Percentiles rank a stretch among this genome's conserved stretches.
phyloP scores from a whole-genome alignment of 2,797 vertebrate genomes.

The Spondyliosoma cantharus region DNA sequence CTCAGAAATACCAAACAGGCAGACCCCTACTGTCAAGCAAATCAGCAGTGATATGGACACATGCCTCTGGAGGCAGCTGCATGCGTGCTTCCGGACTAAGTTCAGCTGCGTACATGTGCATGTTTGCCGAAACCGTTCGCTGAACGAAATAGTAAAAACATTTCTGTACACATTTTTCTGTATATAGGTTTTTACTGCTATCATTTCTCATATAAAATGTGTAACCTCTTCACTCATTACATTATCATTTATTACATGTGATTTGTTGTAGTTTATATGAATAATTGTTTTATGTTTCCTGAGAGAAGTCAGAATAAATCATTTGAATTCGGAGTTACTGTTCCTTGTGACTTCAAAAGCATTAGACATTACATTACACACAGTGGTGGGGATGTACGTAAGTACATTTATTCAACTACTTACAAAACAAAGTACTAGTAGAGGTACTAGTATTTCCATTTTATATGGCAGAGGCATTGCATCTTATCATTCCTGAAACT shows the following conservation, averaged over 20 bases:
- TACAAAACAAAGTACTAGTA: too few relatives aligned
- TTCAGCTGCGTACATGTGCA: neutral
- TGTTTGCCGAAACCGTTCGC: neutral
- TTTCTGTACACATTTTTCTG: slow-evolving; percentile 3
- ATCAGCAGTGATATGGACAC: slow-evolving; percentile 44
- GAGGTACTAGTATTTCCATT: too few relatives aligned
- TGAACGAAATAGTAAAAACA: neutral
- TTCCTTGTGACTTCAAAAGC: neutral
- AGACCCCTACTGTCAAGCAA: slow-evolving; percentile 53
- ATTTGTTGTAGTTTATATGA: neutral
- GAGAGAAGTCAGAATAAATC: neutral
- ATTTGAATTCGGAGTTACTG: neutral
- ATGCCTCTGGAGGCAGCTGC: slow-evolving; percentile 14
- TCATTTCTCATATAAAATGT: neutral
- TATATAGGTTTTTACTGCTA: neutral
- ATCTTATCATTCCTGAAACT: too few relatives aligned
- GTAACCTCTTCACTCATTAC: neutral
- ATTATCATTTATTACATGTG: neutral
- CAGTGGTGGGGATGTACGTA: neutral
- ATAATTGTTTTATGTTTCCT: neutral
- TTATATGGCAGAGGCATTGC: too few relatives aligned
- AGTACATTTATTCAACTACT: too few relatives aligned
- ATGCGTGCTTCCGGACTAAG: neutral
- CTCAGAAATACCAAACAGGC: slow-evolving; percentile 57
- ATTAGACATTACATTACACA: too few relatives aligned